phyloP scores from a whole-genome alignment of 2,113 vertebrate genomes.

The Hyla sarda region DNA sequence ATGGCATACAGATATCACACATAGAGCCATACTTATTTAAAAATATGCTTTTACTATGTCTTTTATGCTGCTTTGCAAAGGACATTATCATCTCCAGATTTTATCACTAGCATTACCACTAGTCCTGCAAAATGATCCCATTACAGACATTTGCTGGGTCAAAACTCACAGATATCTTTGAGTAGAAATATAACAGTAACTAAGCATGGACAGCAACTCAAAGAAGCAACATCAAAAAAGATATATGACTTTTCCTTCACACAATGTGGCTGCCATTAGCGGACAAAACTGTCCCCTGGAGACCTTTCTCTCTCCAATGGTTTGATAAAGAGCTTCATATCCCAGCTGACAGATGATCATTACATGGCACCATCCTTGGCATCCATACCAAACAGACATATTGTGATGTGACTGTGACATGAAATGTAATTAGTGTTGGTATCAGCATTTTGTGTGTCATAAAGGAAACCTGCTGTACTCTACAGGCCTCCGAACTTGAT shows the following conservation, averaged over 20 bases:
- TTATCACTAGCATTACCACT: no score
- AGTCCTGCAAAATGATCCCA: not conserved
- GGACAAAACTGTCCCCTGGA: not conserved
- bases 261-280: not conserved
- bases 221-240: not conserved
- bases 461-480: slow-evolving; percentile 27
- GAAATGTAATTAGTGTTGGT: slow-evolving; percentile 39
- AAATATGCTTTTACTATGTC: no score
- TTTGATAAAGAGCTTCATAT: slow-evolving; percentile 64
- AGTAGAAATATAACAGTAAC: not conserved
- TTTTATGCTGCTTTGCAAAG: no score
- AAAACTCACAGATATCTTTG: not conserved
- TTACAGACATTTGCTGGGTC: not conserved
- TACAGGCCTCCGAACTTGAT: slow-evolving; percentile 37
- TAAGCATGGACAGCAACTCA: not conserved
- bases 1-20: no score
- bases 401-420: not conserved
- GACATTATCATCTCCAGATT: no score
- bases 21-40: no score
- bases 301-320: accelerated
- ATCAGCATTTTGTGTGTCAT: not conserved
- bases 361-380: slow-evolving; percentile 48
- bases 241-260: not conserved
- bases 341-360: slow-evolving; percentile 62
- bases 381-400: slow-evolving; percentile 7